These are phyloP conservation scores for Aptenodytes patagonicus DNA, from an alignment of 2,113 vertebrate species.

Conservation along the genomic window DNA sequence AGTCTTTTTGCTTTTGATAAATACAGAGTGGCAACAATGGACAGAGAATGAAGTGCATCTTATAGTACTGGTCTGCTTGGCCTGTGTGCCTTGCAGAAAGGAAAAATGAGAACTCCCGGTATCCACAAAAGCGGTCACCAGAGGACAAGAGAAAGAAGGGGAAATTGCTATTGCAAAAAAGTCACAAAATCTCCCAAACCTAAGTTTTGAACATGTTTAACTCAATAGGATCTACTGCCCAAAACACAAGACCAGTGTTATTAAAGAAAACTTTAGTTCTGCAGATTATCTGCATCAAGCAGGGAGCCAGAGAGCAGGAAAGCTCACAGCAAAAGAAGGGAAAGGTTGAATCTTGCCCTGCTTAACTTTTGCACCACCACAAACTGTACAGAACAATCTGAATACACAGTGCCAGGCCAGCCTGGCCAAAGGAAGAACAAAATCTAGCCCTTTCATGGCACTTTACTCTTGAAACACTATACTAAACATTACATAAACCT, in stretches of 20 bases:
- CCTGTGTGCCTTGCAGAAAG: neutral
- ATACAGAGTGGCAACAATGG: neutral
- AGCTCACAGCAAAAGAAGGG: neutral
- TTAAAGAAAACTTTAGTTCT: neutral
- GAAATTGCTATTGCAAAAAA: neutral
- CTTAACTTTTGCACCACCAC: neutral
- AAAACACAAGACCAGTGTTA: neutral
- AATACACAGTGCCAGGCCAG: neutral
- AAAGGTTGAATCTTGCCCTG: neutral
- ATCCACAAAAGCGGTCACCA: neutral
- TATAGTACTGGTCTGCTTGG: neutral
- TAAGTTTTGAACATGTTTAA: neutral
- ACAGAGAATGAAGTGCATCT: neutral
- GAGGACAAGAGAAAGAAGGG: neutral
- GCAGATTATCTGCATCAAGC: neutral
- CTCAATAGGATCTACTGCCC: neutral
- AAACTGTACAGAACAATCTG: neutral
- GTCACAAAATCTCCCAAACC: neutral
- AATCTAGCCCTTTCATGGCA: neutral
- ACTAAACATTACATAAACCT: neutral
- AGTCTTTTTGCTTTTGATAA: constrained; percentile 23
- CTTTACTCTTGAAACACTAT: neutral
- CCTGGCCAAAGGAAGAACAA: neutral
- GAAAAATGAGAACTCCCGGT: neutral
- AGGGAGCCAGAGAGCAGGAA: neutral